Conservation (phyloP, 2,113 vertebrate genomes). For the Campylomormyrus tamandua region DNA sequence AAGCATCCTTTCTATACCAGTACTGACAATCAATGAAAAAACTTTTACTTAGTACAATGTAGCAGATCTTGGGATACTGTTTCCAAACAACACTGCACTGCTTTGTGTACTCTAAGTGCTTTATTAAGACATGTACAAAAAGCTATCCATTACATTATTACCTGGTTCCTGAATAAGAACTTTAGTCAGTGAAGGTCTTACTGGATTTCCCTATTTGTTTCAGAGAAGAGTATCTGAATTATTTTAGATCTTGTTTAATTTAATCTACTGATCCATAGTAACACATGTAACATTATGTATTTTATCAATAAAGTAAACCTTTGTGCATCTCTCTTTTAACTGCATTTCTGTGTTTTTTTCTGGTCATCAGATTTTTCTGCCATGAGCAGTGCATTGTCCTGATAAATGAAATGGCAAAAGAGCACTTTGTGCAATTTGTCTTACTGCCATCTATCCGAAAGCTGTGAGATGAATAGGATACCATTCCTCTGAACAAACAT, state of each 20-base stretch:
- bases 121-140: conserved; percentile 22
- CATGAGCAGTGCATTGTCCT: background rate
- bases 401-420: background rate
- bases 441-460: background rate
- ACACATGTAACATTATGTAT: background rate
- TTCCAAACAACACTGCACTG: conserved; percentile 10
- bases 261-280: background rate
- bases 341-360: background rate
- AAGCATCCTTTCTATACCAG: background rate
- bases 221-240: background rate
- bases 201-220: background rate
- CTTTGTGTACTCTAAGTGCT: conserved; percentile 2
- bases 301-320: background rate
- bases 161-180: background rate
- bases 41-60: background rate
- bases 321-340: background rate
- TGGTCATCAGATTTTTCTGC: background rate
- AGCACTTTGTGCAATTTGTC: background rate
- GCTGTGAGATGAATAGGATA: background rate
- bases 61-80: conserved; percentile 1
- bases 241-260: background rate
- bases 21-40: background rate
- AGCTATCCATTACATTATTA: background rate
- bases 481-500: background rate
- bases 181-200: background rate